Evolutionary conservation across 1,140 invertebrate species (phyloP).

Genomic region (Neodiprion lecontei): DNA sequence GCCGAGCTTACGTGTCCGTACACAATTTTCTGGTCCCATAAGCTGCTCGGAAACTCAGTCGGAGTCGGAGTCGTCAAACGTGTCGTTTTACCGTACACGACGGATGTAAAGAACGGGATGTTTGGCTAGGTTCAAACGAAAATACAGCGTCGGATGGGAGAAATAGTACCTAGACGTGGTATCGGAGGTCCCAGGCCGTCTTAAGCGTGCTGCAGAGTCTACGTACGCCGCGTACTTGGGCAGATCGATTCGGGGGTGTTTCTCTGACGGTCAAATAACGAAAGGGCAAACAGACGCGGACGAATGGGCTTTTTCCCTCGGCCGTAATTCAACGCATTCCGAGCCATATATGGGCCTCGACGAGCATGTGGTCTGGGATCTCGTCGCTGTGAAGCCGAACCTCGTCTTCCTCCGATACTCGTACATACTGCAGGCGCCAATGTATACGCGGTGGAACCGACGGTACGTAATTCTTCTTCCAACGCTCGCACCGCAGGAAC

Average conservation of each 20-base stretch:
- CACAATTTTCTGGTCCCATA: too few relatives aligned
- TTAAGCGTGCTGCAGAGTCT: neutral
- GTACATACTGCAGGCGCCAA: too few relatives aligned
- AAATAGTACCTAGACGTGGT: neutral
- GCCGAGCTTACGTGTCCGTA: too few relatives aligned
- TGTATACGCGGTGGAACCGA: too few relatives aligned
- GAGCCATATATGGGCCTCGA: neutral
- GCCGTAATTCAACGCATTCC: slow-evolving; percentile 1
- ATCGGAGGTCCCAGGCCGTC: neutral
- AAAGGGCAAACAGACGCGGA: neutral
- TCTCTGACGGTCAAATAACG: too few relatives aligned
- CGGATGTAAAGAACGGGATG: neutral
- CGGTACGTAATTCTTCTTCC: too few relatives aligned
- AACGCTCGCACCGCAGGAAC: too few relatives aligned
- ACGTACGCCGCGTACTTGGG: neutral
- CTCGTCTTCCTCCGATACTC: too few relatives aligned
- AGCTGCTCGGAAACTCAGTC: too few relatives aligned
- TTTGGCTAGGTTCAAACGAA: neutral
- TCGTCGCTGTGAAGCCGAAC: neutral
- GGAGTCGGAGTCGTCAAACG: too few relatives aligned
- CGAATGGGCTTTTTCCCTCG: neutral
- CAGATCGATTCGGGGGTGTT: too few relatives aligned
- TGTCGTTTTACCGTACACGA: too few relatives aligned
- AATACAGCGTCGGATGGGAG: neutral
- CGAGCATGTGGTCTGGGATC: neutral